Base-by-base conservation (phyloP, 2,113 vertebrate species). In the Gallinago media region DNA sequence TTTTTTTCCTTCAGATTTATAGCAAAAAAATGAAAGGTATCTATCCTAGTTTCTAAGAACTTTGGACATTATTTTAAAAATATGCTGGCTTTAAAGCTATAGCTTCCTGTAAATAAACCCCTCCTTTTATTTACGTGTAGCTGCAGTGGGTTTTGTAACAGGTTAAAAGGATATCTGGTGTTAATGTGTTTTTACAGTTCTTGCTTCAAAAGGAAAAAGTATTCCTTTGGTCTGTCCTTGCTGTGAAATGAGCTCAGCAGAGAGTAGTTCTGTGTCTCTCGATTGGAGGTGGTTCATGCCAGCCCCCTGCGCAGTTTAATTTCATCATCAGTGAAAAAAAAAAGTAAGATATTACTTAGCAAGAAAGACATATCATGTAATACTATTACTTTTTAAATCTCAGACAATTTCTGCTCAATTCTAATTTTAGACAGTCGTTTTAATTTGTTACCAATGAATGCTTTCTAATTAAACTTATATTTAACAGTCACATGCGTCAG, bases 381-480 rank as follows among this genome's bases (percentile, higher is more conserved):
- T 88, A 75, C 61, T 74, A 68, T 85, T 84, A 29, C 94, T 89
- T 92, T 91, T 92, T 86, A 91, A 76, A 81, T 96, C 84, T 88
- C 82, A 79, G 95, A 96, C 91, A 85, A 65, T 95, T 95, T 77
- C 61, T 96, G 70, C 56, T 94, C 21, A 59, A 42, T 85, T 94
- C 72, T 94, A 96, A 94, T 85, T 96, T 94, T 97, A 97, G 71
- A 50, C 9, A 82, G 75, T 72, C 61, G 72, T 95, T 97, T 95
- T 84, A 61, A 96, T 94, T 97, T 95, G 92, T 94, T 92, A 95
- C 89, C 86, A 92, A 21, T 93, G 95, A 89, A 82, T 49, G 73
- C 91, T 96, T 93, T 96, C 83, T 86, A 91, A 96, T 94, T 97
- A 86, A 95, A 86, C 94, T 81, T 73, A 52, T 80, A 91, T 96